Conservation (phyloP, 2,888 invertebrate species). For the Terebella lapidaria region DNA sequence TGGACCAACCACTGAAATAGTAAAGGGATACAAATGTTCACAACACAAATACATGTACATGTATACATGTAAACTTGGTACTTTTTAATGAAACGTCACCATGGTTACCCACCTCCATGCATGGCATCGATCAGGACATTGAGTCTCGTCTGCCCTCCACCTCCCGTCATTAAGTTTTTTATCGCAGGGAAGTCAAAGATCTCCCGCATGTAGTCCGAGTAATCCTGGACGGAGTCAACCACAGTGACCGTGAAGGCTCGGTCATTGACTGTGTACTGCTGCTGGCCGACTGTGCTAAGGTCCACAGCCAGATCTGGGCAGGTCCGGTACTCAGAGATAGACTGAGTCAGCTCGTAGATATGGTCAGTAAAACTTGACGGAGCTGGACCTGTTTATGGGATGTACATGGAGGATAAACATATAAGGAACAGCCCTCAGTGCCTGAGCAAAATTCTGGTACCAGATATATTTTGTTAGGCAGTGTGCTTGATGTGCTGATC, state of each 20-base stretch:
- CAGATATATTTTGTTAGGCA: too few species aligned
- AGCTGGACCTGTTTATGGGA: conserved; percentile 73
- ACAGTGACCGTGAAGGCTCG: conserved; percentile 60
- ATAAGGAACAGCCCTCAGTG: too few species aligned
- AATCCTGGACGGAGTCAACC: conserved; percentile 85
- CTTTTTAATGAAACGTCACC: too few species aligned
- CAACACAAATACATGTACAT: background rate
- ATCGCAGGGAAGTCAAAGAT: conserved; percentile 91
- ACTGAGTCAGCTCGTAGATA: conserved; percentile 76
- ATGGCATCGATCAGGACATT: conserved; percentile 87
- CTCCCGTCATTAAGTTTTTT: conserved; percentile 68
- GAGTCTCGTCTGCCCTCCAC: conserved; percentile 59
- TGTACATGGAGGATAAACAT: background rate
- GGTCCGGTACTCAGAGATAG: conserved; percentile 74
- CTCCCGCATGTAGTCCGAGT: conserved; percentile 84
- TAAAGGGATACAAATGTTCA: conserved; percentile 29
- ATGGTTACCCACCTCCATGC: conserved; percentile 77
- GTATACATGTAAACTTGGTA: too few species aligned
- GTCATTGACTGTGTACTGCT: conserved; percentile 61
- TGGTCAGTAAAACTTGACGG: conserved; percentile 84
- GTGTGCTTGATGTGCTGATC: too few species aligned
- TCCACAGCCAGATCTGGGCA: conserved; percentile 70
- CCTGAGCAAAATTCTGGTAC: too few species aligned
- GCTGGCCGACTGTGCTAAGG: conserved; percentile 62
- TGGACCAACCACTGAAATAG: conserved; percentile 92